A percentile compares a stretch with the other conserved stretches of the same genome.
Conservation (phyloP, 2,797 vertebrate species). For the Pseudochromis fuscus region DNA sequence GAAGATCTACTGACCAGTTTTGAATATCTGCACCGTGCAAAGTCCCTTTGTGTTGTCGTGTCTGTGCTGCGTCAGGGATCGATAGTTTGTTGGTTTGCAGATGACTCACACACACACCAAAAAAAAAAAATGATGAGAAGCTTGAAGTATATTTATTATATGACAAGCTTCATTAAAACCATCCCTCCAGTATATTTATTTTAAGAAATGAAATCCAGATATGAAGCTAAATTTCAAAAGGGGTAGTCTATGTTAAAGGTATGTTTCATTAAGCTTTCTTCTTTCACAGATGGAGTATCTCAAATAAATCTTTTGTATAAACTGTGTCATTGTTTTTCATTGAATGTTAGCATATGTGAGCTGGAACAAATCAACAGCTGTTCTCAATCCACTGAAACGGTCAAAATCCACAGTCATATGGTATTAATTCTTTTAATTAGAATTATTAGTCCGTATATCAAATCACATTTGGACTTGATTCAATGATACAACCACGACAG, state of each 20-base stretch:
- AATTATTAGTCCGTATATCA: constrained; percentile 1
- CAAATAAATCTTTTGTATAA: neutral
- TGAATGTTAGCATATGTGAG: neutral
- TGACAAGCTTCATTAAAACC: constrained; percentile 1
- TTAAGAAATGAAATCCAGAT: neutral
- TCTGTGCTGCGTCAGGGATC: neutral
- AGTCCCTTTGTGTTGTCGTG: neutral
- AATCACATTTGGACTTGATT: constrained; percentile 46
- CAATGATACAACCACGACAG: neutral
- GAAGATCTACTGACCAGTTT: constrained; percentile 10
- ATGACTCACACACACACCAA: neutral
- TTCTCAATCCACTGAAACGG: constrained; percentile 1
- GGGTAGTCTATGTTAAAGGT: neutral
- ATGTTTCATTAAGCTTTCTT: neutral
- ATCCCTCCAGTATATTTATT: neutral
- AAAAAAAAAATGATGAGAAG: neutral
- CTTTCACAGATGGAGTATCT: neutral
- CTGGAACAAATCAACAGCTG: constrained; percentile 19
- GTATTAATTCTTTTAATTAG: constrained; percentile 18
- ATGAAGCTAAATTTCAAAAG: constrained; percentile 1
- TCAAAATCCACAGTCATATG: constrained; percentile 21
- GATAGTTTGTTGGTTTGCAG: neutral
- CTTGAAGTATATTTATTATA: constrained; percentile 2
- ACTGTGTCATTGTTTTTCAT: neutral
- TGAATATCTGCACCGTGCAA: constrained; percentile 15